These are phyloP conservation scores for Lycia hirtaria DNA, from an alignment of 2,888 invertebrate genomes.

Conservation along the genomic window DNA sequence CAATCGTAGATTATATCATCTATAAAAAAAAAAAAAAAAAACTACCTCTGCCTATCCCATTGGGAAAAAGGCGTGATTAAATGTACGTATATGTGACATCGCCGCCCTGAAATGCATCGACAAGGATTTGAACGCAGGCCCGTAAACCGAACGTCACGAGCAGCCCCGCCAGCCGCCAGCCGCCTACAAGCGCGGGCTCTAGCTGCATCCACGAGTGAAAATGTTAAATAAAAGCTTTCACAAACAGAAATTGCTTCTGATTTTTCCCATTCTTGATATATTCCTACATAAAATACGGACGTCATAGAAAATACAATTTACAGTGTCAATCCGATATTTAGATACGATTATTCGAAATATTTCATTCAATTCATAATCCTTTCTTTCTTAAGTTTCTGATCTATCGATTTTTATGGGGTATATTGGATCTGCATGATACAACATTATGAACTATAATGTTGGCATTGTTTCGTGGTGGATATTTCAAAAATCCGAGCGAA, in stretches of 20 bases:
- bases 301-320: slow-evolving; percentile 24
- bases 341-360: slow-evolving; percentile 5
- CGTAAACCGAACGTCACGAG: slow-evolving; percentile 8
- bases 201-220: slow-evolving; percentile 33
- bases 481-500: no score
- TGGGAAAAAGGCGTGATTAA: no score
- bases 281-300: slow-evolving; percentile 31
- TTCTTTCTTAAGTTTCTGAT: no score
- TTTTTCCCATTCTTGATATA: slow-evolving; percentile 31
- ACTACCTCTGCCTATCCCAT: no score
- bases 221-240: slow-evolving; percentile 37
- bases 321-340: slow-evolving; percentile 8
- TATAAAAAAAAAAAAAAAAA: no score
- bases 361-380: slow-evolving; percentile 15
- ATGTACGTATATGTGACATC: background rate
- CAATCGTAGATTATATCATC: no score
- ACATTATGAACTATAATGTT: no score
- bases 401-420: no score
- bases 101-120: background rate
- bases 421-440: no score
- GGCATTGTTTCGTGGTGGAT: no score
- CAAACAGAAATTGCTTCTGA: slow-evolving; percentile 42
- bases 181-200: no score
- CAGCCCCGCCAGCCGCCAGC: no score
- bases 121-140: slow-evolving; percentile 2